phyloP scores from a whole-genome alignment of 2,113 vertebrate species.

The Catharus bicknelli region DNA sequence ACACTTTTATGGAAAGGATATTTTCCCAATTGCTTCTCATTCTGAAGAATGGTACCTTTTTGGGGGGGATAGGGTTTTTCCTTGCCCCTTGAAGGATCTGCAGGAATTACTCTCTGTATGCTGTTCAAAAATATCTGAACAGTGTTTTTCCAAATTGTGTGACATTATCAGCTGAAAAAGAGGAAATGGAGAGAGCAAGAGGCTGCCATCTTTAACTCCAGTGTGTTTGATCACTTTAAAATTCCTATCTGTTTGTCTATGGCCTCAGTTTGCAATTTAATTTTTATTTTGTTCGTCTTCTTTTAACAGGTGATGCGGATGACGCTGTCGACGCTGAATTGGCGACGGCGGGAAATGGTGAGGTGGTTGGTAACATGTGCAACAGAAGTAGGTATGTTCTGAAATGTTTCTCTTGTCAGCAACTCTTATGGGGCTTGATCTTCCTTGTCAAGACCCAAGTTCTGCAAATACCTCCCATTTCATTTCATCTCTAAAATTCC shows the following conservation, averaged over 20 bases:
- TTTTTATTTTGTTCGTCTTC: neutral
- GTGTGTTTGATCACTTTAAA: neutral
- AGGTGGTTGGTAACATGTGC: constrained; percentile 87
- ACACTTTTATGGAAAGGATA: neutral
- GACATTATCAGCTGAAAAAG: neutral
- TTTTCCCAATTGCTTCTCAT: neutral
- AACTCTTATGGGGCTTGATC: neutral
- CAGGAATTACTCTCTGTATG: neutral
- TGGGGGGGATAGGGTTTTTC: neutral
- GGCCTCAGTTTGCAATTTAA: neutral
- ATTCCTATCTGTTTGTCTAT: neutral
- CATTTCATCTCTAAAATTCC: neutral
- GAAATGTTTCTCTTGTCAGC: neutral
- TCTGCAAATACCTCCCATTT: neutral
- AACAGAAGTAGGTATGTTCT: constrained; percentile 85
- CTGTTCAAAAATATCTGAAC: neutral
- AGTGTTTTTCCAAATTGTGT: neutral
- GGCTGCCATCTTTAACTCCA: neutral
- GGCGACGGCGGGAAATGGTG: constrained; percentile 87
- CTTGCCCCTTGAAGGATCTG: neutral
- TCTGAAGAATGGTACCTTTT: neutral
- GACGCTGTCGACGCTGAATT: constrained; percentile 85
- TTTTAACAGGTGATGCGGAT: constrained; percentile 10
- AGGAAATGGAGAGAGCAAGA: neutral
- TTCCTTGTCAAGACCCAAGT: neutral